Percentiles rank a stretch among this genome's conserved stretches.
Conservation (phyloP, 2,888 invertebrate species). For the Ichneumoninae sp. region DNA sequence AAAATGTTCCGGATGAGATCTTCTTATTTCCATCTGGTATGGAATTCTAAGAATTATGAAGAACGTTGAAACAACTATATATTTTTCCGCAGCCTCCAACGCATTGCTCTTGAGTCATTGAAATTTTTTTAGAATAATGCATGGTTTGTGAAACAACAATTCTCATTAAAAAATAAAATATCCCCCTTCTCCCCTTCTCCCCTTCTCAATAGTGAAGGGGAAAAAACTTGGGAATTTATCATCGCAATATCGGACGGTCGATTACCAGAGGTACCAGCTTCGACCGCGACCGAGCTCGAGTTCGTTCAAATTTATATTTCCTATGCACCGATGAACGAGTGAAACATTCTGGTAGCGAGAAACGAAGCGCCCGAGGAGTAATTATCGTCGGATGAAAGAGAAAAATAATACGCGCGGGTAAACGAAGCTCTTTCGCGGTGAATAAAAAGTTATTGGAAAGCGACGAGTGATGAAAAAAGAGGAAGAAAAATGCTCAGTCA, state of each 20-base stretch:
- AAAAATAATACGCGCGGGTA: background rate
- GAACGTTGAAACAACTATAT: too few species aligned
- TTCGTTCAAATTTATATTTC: background rate
- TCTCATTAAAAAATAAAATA: background rate
- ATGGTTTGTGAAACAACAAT: too few species aligned
- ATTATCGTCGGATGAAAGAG: background rate
- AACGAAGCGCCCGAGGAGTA: background rate
- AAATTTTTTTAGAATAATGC: too few species aligned
- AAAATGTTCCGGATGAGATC: too few species aligned
- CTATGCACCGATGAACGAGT: background rate
- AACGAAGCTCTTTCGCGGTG: background rate
- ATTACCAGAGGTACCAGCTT: background rate
- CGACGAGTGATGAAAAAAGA: background rate
- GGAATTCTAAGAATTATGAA: too few species aligned
- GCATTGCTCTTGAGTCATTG: too few species aligned
- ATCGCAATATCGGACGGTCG: background rate
- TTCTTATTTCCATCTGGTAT: too few species aligned
- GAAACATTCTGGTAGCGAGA: background rate
- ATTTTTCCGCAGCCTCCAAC: too few species aligned
- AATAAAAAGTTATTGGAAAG: background rate
- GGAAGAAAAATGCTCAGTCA: constrained; percentile 13
- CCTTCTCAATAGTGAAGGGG: background rate
- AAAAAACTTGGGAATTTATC: background rate
- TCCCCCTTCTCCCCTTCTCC: too few species aligned
- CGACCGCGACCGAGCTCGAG: background rate